A percentile compares a stretch with the other conserved stretches of the same genome.
Conservation (phyloP, 2,888 invertebrate genomes). For the Ellobium chinense region DNA sequence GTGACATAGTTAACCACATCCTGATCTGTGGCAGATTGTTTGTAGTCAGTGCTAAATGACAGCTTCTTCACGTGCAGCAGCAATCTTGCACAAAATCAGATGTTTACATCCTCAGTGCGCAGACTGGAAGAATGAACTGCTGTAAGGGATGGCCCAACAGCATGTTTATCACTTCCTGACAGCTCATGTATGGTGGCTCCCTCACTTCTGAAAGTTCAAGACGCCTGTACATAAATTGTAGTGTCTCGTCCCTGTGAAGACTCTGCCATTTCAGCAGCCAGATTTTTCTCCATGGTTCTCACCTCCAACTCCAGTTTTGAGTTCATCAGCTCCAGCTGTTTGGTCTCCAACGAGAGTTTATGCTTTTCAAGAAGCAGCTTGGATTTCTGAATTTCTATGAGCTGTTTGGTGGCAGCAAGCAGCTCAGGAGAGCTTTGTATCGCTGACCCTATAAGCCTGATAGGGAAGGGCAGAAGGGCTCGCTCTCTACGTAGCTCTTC, state of each 20-base stretch:
- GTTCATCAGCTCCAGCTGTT: slow-evolving; percentile 33
- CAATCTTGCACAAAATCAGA: no score
- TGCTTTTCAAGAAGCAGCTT: slow-evolving; percentile 32
- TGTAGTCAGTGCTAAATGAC: no score
- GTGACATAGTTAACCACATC: no score
- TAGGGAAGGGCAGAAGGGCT: slow-evolving; percentile 36
- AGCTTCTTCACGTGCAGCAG: no score
- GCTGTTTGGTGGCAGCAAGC: slow-evolving; percentile 24
- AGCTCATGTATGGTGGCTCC: not conserved
- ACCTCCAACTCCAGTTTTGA: slow-evolving; percentile 40
- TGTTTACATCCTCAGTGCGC: no score
- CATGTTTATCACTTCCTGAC: no score
- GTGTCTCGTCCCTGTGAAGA: slow-evolving; percentile 20
- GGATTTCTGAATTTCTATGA: slow-evolving; percentile 37
- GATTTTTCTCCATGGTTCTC: slow-evolving; percentile 22
- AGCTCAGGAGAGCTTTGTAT: slow-evolving; percentile 37
- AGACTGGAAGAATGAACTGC: no score
- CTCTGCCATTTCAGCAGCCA: slow-evolving; percentile 24
- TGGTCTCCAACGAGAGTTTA: slow-evolving; percentile 35
- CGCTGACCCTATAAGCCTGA: slow-evolving; percentile 42
- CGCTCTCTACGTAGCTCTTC: slow-evolving; percentile 29
- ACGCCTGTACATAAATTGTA: slow-evolving; percentile 42
- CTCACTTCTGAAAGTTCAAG: not conserved
- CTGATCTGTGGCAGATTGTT: no score
- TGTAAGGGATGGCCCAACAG: no score